These are phyloP conservation scores for Leptatherina wallacei DNA, from an alignment of 2,797 vertebrate genomes.

Conservation along the genomic window DNA sequence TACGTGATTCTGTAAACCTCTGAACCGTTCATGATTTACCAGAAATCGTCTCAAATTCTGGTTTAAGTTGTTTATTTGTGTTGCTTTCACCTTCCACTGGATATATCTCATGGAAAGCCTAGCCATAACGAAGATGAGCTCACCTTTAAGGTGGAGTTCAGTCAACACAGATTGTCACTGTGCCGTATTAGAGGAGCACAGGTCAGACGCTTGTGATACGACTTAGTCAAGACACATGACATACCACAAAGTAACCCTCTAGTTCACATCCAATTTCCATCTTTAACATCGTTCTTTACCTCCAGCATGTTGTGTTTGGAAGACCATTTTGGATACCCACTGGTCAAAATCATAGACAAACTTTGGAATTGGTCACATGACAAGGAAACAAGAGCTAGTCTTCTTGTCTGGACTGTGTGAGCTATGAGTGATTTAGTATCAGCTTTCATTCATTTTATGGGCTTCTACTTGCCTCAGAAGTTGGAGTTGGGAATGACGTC, in stretches of 20 bases:
- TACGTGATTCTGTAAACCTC: background rate
- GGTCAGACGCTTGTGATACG: too few species aligned
- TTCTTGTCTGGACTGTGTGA: background rate
- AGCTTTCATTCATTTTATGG: background rate
- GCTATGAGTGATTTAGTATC: background rate
- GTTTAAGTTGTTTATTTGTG: background rate
- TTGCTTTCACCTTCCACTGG: background rate
- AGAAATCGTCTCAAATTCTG: background rate
- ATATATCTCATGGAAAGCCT: conserved; percentile 3
- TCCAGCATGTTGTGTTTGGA: background rate
- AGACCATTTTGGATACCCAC: background rate
- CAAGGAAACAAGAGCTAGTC: background rate
- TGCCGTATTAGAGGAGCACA: background rate
- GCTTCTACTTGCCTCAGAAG: background rate
- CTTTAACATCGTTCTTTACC: background rate
- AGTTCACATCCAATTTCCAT: background rate
- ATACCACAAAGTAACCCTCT: background rate
- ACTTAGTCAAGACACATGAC: too few species aligned
- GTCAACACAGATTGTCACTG: background rate
- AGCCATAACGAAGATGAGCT: background rate
- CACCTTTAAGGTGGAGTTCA: background rate
- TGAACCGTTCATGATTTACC: background rate
- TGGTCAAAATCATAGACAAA: too few species aligned
- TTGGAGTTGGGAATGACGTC: background rate
- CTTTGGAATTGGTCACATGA: background rate